These are phyloP conservation scores for Zophobas atratus DNA, from an alignment of 1,140 invertebrate genomes.

Conservation along the genomic window DNA sequence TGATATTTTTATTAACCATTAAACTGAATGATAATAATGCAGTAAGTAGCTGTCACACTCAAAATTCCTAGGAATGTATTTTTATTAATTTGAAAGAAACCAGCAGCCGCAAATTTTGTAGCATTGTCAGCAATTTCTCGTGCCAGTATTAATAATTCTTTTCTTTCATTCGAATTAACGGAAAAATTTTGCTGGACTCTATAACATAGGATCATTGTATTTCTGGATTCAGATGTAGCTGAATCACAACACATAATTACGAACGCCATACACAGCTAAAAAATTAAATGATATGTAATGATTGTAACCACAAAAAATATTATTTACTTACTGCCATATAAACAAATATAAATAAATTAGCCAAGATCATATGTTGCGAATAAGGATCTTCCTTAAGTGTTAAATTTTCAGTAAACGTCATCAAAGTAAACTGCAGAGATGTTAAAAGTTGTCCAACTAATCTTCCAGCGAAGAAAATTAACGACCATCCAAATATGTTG, in stretches of 20 bases:
- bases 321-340: neutral
- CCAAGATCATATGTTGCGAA: neutral
- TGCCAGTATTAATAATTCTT: neutral
- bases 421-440: neutral
- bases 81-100: neutral
- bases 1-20: neutral
- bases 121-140: neutral
- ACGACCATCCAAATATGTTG: slow-evolving; percentile 8
- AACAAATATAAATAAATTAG: neutral
- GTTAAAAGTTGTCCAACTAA: neutral
- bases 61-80: neutral
- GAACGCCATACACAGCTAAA: neutral
- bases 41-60: neutral
- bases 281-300: neutral
- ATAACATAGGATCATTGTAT: neutral
- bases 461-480: neutral
- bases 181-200: neutral
- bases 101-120: neutral
- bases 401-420: neutral
- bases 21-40: neutral
- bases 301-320: too few species aligned
- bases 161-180: neutral
- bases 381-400: too few species aligned
- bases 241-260: neutral
- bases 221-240: neutral